These are phyloP conservation scores for Lophius piscatorius DNA, from an alignment of 2,113 vertebrate genomes.

Conservation along the genomic window DNA sequence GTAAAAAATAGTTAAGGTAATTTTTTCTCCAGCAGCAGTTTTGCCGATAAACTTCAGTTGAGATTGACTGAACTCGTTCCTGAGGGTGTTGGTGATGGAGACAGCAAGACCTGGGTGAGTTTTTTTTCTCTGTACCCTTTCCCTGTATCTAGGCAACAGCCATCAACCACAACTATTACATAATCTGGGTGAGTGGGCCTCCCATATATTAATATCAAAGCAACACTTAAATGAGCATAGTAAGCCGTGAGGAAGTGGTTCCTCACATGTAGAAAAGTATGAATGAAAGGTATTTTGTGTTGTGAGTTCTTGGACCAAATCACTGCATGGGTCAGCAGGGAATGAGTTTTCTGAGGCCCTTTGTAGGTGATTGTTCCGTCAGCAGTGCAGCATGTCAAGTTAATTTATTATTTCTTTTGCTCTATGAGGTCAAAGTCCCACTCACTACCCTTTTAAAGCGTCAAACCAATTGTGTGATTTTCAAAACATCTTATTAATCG, in stretches of 20 bases:
- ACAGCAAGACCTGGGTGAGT: constrained; percentile 38
- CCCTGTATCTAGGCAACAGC: constrained; percentile 73
- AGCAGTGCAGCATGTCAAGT: background rate
- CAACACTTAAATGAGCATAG: constrained; percentile 56
- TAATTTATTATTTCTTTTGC: constrained; percentile 1
- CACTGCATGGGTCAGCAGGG: too few species aligned
- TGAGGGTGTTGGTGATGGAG: constrained; percentile 43
- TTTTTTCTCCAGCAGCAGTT: too few species aligned
- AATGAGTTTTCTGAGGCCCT: background rate
- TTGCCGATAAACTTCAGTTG: too few species aligned
- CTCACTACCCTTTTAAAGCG: background rate
- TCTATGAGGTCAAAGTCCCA: background rate
- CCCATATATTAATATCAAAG: constrained; percentile 61
- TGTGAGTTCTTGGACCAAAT: too few species aligned
- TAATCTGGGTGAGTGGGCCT: constrained; percentile 63
- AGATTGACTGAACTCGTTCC: constrained; percentile 25
- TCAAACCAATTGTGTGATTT: background rate
- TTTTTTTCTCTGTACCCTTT: constrained; percentile 42
- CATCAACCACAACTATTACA: constrained; percentile 62
- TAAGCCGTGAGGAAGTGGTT: constrained; percentile 33
- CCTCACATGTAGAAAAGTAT: constrained; percentile 26
- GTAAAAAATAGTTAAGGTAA: too few species aligned
- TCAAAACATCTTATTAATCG: background rate
- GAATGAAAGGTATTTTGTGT: background rate
- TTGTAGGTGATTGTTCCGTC: background rate